Conservation (phyloP, 2,797 vertebrate species). For the Benthosema pterotum region DNA sequence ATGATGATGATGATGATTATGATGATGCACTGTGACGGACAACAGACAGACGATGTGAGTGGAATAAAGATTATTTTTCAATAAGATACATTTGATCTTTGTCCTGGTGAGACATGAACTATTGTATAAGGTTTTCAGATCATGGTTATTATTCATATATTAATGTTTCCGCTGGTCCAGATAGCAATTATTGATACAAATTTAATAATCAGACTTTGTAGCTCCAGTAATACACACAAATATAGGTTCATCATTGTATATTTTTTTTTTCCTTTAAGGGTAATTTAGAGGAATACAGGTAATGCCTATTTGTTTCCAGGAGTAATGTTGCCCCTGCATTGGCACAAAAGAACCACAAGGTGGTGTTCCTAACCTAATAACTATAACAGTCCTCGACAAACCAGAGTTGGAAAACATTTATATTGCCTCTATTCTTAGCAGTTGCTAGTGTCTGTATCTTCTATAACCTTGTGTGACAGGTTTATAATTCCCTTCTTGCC, state of each 20-base stretch:
- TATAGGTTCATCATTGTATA: too few species aligned
- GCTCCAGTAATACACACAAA: too few species aligned
- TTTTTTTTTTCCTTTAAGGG: too few species aligned
- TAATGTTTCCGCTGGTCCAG: too few species aligned
- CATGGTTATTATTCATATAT: too few species aligned
- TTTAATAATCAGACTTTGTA: too few species aligned
- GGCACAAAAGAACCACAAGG: constrained; percentile 45
- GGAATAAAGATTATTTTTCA: constrained; percentile 85
- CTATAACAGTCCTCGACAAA: neutral
- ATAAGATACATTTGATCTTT: constrained; percentile 51
- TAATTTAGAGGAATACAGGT: too few species aligned
- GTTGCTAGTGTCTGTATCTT: neutral
- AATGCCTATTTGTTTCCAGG: neutral
- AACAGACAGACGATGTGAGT: constrained; percentile 75
- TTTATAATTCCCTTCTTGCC: too few species aligned
- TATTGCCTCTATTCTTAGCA: neutral
- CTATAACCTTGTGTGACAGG: neutral
- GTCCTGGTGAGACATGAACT: neutral
- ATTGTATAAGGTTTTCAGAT: neutral
- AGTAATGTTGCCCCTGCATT: constrained; percentile 21
- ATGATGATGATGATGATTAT: too few species aligned
- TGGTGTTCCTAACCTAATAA: constrained; percentile 35
- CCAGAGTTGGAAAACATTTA: neutral
- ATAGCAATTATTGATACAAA: too few species aligned
- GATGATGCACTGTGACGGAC: constrained; percentile 80